Evolutionary conservation across 2,113 vertebrate species (phyloP).

Genomic region (Delphinus delphis): DNA sequence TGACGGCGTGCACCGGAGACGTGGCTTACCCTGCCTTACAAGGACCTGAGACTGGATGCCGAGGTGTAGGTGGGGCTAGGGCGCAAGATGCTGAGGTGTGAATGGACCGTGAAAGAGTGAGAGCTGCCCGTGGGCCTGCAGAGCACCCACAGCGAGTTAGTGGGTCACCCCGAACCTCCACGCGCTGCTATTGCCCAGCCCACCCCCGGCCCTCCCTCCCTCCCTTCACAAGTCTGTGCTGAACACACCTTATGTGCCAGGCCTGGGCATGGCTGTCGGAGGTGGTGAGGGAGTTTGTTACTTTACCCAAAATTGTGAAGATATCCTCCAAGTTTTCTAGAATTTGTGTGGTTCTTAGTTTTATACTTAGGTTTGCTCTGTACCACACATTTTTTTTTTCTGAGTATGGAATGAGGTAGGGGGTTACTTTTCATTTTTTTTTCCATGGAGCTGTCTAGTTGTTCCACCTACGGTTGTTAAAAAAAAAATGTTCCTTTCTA

Average conservation of each 20-base stretch:
- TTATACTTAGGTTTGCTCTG: too few species aligned
- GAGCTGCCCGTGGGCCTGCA: accelerated
- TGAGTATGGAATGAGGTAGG: neutral
- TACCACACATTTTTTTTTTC: accelerated
- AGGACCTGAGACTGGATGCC: neutral
- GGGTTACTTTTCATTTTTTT: neutral
- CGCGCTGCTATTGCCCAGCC: accelerated
- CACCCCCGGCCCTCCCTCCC: too few species aligned
- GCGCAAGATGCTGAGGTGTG: neutral
- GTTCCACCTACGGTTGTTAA: neutral
- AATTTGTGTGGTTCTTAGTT: neutral
- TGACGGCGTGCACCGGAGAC: accelerated
- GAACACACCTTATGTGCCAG: neutral
- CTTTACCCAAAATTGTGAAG: neutral
- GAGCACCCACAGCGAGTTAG: neutral
- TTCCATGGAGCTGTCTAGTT: accelerated
- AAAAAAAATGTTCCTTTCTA: too few species aligned
- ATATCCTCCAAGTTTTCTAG: neutral
- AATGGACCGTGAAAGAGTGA: accelerated
- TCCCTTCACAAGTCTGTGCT: accelerated
- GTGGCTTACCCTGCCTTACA: neutral
- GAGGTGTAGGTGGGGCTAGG: neutral
- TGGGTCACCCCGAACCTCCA: neutral
- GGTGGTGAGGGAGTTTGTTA: neutral
- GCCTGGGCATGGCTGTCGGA: accelerated